Percentiles rank a stretch among this genome's conserved stretches.
Evolutionary conservation across 2,113 vertebrate species (phyloP).

Genomic region (Odontesthes bonariensis): DNA sequence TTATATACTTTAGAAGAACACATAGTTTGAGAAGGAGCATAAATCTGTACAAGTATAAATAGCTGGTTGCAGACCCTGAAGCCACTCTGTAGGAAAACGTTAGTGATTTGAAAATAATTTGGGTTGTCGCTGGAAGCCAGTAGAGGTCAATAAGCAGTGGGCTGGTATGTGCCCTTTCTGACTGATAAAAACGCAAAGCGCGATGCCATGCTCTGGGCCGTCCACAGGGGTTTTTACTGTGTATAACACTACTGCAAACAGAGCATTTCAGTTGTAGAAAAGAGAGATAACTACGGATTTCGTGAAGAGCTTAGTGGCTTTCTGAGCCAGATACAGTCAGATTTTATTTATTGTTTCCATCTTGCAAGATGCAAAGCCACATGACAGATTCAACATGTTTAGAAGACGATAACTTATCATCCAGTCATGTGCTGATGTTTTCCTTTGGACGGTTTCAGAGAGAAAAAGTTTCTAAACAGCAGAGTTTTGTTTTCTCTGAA

Average conservation of each 20-base stretch:
- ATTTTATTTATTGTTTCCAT: background rate
- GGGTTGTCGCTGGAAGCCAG: background rate
- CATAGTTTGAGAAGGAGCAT: background rate
- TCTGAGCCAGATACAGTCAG: background rate
- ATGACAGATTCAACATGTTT: background rate
- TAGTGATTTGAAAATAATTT: background rate
- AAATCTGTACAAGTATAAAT: background rate
- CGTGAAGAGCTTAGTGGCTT: background rate
- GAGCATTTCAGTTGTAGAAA: background rate
- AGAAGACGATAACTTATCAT: background rate
- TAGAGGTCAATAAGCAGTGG: background rate
- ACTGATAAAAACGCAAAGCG: background rate
- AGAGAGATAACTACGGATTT: background rate
- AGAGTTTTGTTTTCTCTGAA: too few species aligned
- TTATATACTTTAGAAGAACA: background rate
- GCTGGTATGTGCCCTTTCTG: background rate
- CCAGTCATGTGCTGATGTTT: background rate
- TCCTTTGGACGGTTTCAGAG: background rate
- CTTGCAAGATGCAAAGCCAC: background rate
- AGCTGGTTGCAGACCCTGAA: background rate
- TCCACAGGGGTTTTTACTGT: background rate
- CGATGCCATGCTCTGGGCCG: background rate
- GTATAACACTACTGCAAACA: background rate
- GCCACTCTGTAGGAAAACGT: background rate
- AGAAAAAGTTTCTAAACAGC: background rate